Conservation (phyloP, 1,140 invertebrate species). For the Lanistes nyassanus region DNA sequence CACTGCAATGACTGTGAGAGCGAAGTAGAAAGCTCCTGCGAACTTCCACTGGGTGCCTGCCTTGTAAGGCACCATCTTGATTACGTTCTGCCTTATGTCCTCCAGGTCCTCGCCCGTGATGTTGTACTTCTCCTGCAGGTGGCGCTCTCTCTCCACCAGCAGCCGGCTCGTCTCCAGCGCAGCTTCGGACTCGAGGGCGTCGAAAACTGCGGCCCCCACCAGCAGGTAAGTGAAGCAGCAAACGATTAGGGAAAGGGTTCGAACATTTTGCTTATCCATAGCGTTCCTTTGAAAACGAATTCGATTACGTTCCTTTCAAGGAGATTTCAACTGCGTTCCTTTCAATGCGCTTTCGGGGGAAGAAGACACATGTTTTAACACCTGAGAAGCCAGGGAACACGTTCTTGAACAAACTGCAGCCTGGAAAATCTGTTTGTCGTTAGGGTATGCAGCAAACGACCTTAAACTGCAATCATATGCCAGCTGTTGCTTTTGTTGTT, state of each 20-base stretch:
- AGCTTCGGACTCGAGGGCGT: constrained; percentile 95
- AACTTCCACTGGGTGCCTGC: constrained; percentile 90
- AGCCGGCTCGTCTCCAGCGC: constrained; percentile 88
- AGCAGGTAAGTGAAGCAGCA: constrained; percentile 99
- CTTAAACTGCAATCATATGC: no score
- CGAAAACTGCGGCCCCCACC: constrained; percentile 98
- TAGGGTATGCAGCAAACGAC: no score
- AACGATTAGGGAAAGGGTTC: constrained; percentile 97
- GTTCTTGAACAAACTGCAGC: no score
- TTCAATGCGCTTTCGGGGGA: no score
- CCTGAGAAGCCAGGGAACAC: no score
- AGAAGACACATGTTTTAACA: no score
- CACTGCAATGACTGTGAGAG: constrained; percentile 97
- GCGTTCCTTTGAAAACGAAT: not conserved
- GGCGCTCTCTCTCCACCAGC: constrained; percentile 79
- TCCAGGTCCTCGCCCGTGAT: constrained; percentile 92
- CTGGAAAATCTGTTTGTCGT: no score
- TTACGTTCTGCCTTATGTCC: constrained; percentile 87
- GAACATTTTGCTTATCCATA: constrained; percentile 97
- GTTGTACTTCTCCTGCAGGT: constrained; percentile 90
- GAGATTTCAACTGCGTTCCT: not conserved
- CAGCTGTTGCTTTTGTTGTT: no score
- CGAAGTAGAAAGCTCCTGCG: constrained; percentile 97
- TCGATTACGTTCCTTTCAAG: not conserved
- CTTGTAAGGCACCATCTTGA: constrained; percentile 96